Conservation (phyloP, 2,797 vertebrate genomes). For the Epinephelus coioides region DNA sequence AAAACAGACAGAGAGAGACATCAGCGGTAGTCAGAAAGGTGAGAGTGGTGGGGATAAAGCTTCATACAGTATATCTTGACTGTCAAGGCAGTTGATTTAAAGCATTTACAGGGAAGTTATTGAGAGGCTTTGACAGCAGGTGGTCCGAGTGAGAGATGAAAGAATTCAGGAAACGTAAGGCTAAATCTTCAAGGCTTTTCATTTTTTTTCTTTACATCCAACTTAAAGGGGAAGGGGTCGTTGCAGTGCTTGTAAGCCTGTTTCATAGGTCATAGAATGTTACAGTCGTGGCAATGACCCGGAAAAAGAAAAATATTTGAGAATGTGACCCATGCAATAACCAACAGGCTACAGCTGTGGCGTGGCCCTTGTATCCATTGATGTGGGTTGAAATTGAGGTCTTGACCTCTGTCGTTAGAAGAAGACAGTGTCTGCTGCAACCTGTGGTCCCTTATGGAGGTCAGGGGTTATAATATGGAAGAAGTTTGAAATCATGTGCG, state of each 20-base stretch:
- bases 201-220: conserved; percentile 59
- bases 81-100: conserved; percentile 73
- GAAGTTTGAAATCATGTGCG: conserved; percentile 42
- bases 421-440: conserved; percentile 44
- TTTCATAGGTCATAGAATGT: conserved; percentile 68
- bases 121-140: conserved; percentile 57
- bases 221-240: conserved; percentile 50
- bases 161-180: conserved; percentile 43
- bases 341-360: conserved; percentile 52
- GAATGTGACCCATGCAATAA: conserved; percentile 68
- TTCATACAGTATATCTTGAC: conserved; percentile 33
- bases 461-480: conserved; percentile 48
- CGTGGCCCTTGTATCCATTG: conserved; percentile 62
- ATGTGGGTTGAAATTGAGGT: conserved; percentile 80
- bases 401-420: conserved; percentile 66
- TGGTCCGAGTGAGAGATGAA: conserved; percentile 59
- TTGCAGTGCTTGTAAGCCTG: conserved; percentile 58
- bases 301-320: conserved; percentile 60
- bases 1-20: conserved; percentile 61
- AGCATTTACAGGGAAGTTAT: conserved; percentile 79
- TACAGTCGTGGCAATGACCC: conserved; percentile 58
- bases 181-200: conserved; percentile 43
- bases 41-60: conserved; percentile 42
- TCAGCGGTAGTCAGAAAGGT: conserved; percentile 53
- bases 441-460: conserved; percentile 42